phyloP scores from a whole-genome alignment of 2,797 vertebrate genomes.

The Muscicapa striata region DNA sequence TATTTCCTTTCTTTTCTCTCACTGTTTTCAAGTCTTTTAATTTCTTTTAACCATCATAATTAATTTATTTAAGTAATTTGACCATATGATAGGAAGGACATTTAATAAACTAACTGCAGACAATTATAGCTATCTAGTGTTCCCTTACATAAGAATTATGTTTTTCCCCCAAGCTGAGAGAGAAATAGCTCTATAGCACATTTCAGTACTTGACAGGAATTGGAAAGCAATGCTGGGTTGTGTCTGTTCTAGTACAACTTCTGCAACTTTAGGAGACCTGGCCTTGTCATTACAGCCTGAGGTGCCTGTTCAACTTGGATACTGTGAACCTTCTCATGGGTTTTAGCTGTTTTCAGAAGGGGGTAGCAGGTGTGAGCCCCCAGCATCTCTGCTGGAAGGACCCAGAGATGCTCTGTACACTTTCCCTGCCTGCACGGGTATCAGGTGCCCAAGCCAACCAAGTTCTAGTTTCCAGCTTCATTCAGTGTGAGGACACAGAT shows the following conservation, averaged over 20 bases:
- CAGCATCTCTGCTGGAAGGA: neutral
- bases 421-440: neutral
- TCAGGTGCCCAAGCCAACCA: neutral
- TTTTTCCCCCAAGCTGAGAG: neutral
- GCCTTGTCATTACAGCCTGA: neutral
- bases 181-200: neutral
- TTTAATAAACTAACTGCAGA: neutral
- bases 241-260: neutral
- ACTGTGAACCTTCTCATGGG: neutral
- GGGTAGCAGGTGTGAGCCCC: neutral
- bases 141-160: neutral
- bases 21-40: neutral
- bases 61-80: neutral
- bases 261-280: fast-evolving
- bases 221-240: neutral
- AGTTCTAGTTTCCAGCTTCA: fast-evolving
- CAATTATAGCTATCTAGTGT: neutral
- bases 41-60: neutral
- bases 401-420: fast-evolving
- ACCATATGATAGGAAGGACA: neutral
- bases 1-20: neutral
- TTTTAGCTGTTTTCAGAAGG: neutral
- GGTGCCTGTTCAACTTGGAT: fast-evolving
- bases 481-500: neutral
- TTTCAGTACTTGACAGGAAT: neutral